Conservation (phyloP, 35 echinoderm and acorn worm species). For the Holothuria glaberrima region DNA sequence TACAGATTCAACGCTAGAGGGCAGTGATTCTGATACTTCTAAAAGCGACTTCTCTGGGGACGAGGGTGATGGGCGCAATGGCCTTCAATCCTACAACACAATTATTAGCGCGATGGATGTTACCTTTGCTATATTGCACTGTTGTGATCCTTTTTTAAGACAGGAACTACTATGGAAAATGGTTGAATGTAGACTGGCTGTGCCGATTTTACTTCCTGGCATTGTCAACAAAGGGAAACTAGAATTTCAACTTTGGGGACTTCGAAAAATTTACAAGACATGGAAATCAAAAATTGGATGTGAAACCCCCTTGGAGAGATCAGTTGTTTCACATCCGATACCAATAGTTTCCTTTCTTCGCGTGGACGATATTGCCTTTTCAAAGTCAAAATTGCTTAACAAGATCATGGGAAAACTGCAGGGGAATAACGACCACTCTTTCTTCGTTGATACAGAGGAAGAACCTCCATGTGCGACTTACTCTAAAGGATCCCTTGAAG, state of each 20-base stretch:
- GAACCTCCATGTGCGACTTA: neutral
- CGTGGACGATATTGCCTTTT: neutral
- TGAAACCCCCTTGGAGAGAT: neutral
- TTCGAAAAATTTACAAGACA: conserved; percentile 23
- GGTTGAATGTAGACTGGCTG: no score
- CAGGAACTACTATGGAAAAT: conserved; percentile 39
- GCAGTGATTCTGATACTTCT: no score
- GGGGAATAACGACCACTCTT: conserved; percentile 36
- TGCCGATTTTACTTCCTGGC: conserved; percentile 23
- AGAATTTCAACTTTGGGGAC: conserved; percentile 1
- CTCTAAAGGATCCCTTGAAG: conserved; percentile 6
- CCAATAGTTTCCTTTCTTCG: conserved; percentile 18
- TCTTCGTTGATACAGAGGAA: neutral
- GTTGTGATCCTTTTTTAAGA: conserved; percentile 2
- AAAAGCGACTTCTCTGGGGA: neutral
- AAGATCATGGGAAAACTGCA: no score
- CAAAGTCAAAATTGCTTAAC: conserved; percentile 32
- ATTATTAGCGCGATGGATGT: conserved; percentile 33
- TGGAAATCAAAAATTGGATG: conserved; percentile 12
- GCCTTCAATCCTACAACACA: neutral
- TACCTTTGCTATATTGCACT: neutral
- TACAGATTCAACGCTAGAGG: neutral
- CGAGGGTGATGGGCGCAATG: neutral
- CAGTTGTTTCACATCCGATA: neutral
- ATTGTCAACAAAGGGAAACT: neutral